These are phyloP conservation scores for Thamnophis sirtalis DNA, from an alignment of 2,113 vertebrate species.

Conservation along the genomic window DNA sequence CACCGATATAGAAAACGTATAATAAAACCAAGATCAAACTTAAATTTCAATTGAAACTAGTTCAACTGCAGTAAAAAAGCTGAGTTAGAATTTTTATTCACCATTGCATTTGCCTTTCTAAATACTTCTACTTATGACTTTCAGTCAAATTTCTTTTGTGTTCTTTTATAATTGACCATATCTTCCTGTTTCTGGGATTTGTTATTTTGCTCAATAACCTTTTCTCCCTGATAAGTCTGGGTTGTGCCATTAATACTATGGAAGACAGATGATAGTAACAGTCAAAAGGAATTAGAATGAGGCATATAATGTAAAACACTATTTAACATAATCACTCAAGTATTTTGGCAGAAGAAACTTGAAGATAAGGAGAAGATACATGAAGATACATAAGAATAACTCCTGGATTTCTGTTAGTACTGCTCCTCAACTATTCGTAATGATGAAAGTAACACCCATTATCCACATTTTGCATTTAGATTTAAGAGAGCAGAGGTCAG, in stretches of 20 bases:
- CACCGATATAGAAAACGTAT: neutral
- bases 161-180: neutral
- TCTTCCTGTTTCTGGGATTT: neutral
- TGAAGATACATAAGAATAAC: slow-evolving; percentile 35
- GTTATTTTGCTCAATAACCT: slow-evolving; percentile 17
- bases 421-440: slow-evolving; percentile 48
- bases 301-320: slow-evolving; percentile 50
- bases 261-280: slow-evolving; percentile 41
- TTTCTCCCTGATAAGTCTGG: slow-evolving; percentile 38
- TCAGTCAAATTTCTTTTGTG: neutral
- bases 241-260: slow-evolving; percentile 34
- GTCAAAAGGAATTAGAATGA: slow-evolving; percentile 40
- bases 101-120: neutral
- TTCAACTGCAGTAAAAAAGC: slow-evolving; percentile 10
- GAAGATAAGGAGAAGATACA: slow-evolving; percentile 19
- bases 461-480: slow-evolving; percentile 21
- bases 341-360: slow-evolving; percentile 31
- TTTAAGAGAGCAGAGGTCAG: neutral
- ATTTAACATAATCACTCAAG: slow-evolving; percentile 43
- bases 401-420: slow-evolving; percentile 23
- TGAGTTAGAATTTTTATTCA: neutral
- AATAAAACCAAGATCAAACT: slow-evolving; percentile 13
- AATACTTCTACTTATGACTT: neutral
- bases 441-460: slow-evolving; percentile 57
- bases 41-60: slow-evolving; percentile 18